Evolutionary conservation across 2,797 vertebrate genomes (phyloP).

Genomic region (Tragelaphus oryx): DNA sequence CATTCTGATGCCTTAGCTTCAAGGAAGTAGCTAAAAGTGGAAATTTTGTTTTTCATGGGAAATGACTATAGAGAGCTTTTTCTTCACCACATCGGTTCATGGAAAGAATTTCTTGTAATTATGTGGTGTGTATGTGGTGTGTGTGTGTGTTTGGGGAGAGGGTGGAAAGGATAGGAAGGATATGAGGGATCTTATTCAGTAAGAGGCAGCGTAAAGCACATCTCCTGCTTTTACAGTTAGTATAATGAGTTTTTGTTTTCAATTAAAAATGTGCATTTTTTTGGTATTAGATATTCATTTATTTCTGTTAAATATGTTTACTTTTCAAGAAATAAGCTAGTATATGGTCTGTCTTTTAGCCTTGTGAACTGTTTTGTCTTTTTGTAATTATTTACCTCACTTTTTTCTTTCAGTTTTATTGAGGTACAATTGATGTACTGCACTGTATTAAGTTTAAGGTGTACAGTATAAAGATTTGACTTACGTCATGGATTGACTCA

Average conservation of each 20-base stretch:
- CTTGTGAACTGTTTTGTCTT: neutral
- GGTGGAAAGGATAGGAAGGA: neutral
- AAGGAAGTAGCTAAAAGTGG: neutral
- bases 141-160: neutral
- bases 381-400: neutral
- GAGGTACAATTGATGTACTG: neutral
- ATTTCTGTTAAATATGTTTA: neutral
- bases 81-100: neutral
- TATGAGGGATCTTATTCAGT: neutral
- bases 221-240: neutral
- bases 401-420: neutral
- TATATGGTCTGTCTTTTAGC: neutral
- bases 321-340: conserved; percentile 4
- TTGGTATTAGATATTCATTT: neutral
- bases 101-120: neutral
- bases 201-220: neutral
- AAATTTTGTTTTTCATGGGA: neutral
- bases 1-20: neutral
- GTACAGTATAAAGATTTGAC: neutral
- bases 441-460: neutral
- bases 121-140: neutral
- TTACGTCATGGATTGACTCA: neutral
- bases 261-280: conserved; percentile 15
- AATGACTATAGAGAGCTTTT: neutral
- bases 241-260: neutral